Evolutionary conservation across 2,113 vertebrate species (phyloP).

Genomic region (Spilogale gracilis): DNA sequence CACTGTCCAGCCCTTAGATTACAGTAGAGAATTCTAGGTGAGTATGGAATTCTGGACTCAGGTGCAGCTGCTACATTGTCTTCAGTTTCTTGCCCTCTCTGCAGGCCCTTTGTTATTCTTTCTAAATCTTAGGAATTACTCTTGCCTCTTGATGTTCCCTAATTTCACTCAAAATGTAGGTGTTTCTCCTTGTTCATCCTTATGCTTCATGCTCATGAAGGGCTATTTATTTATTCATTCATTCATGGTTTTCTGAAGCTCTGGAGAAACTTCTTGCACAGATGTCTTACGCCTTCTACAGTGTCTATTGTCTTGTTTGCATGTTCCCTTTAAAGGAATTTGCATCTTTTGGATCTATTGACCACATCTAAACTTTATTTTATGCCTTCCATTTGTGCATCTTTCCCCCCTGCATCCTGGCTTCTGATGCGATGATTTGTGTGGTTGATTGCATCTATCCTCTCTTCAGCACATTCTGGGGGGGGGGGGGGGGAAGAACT

Average conservation of each 20-base stretch:
- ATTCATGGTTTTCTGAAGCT: neutral
- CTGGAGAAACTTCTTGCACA: neutral
- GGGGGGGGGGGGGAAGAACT: no score
- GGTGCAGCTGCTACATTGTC: rapidly evolving
- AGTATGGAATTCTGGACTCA: neutral
- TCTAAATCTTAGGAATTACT: neutral
- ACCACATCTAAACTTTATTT: neutral
- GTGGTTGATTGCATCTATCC: neutral
- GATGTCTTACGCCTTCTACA: neutral
- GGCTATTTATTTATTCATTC: neutral
- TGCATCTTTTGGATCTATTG: neutral
- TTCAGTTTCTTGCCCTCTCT: neutral
- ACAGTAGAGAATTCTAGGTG: neutral
- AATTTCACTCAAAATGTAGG: neutral
- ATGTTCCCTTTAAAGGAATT: neutral
- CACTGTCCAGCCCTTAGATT: neutral
- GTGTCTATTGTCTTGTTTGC: neutral
- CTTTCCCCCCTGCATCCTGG: neutral
- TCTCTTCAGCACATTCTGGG: neutral
- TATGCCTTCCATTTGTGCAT: neutral
- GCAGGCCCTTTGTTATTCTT: neutral
- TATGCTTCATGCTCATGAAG: neutral
- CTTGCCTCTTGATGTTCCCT: neutral
- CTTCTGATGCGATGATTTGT: neutral
- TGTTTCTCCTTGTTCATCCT: neutral